phyloP scores from a whole-genome alignment of 2,888 invertebrate genomes.

The Tolmerus cingulatus region DNA sequence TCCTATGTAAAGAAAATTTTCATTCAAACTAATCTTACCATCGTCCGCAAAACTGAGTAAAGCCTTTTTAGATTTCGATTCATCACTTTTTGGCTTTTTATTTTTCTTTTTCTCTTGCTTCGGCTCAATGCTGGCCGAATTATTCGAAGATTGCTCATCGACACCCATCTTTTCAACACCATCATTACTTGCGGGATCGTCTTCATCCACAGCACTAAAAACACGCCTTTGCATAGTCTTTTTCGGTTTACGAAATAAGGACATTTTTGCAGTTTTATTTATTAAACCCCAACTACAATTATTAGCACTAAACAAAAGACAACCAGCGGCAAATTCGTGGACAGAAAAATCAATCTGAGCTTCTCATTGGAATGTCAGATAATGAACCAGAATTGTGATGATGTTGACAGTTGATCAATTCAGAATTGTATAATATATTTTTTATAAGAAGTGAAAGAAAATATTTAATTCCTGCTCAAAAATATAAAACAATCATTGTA shows the following conservation, averaged over 20 bases:
- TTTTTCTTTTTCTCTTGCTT: conserved; percentile 52
- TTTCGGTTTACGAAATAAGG: conserved; percentile 86
- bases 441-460: neutral
- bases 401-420: neutral
- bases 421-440: neutral
- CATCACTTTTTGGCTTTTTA: conserved; percentile 57
- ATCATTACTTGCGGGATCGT: conserved; percentile 66
- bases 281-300: neutral
- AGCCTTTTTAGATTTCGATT: conserved; percentile 65
- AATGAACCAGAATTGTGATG: neutral
- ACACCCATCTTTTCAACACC: conserved; percentile 62
- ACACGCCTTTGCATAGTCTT: conserved; percentile 82
- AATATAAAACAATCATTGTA: neutral
- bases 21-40: conserved; percentile 61
- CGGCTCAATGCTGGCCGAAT: conserved; percentile 46
- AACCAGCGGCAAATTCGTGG: neutral
- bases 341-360: conserved; percentile 21
- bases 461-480: neutral
- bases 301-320: neutral
- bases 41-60: conserved; percentile 85
- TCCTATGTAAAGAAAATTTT: neutral
- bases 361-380: neutral
- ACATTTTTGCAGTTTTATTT: conserved; percentile 67
- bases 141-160: conserved; percentile 54
- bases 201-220: conserved; percentile 76